A percentile compares a stretch with the other conserved stretches of the same genome.
Evolutionary conservation across 2,888 invertebrate genomes (phyloP).

Genomic region (Rugalucina vietnamica): DNA sequence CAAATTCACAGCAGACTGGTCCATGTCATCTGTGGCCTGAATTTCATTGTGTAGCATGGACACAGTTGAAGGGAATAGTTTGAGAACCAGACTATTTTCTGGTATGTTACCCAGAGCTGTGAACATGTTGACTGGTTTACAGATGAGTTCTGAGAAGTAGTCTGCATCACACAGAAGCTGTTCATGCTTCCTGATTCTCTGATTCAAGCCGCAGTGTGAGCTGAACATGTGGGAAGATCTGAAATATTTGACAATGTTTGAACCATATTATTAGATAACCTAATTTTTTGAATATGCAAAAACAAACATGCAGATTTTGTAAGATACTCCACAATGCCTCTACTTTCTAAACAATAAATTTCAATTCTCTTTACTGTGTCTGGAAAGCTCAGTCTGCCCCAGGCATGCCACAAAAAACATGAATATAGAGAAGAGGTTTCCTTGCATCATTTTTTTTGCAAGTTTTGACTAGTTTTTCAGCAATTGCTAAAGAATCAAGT

Average conservation of each 20-base stretch:
- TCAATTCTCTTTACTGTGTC: too few relatives aligned
- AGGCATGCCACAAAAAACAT: too few relatives aligned
- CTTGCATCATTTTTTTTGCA: too few relatives aligned
- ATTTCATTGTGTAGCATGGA: conserved; percentile 1
- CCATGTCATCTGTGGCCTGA: neutral
- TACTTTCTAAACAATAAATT: too few relatives aligned
- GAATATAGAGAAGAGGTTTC: too few relatives aligned
- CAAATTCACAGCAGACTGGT: conserved; percentile 19
- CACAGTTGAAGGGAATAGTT: conserved; percentile 22
- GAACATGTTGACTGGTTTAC: conserved; percentile 47
- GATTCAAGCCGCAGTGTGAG: conserved; percentile 27
- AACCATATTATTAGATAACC: too few relatives aligned
- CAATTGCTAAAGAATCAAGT: too few relatives aligned
- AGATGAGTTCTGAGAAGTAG: conserved; percentile 44
- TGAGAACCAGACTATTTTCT: conserved; percentile 19
- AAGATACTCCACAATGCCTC: too few relatives aligned
- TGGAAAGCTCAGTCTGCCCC: too few relatives aligned
- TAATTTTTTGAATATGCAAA: too few relatives aligned
- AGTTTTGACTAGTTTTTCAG: too few relatives aligned
- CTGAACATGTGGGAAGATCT: conserved; percentile 44
- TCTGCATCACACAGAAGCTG: conserved; percentile 40
- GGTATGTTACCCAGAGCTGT: conserved; percentile 27
- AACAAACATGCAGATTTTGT: too few relatives aligned
- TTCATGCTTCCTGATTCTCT: neutral
- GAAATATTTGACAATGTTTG: neutral